Evolutionary conservation across 2,113 vertebrate species (phyloP), one percentile per base, ranked within the genome.

Genomic region (Sula dactylatra): DNA sequence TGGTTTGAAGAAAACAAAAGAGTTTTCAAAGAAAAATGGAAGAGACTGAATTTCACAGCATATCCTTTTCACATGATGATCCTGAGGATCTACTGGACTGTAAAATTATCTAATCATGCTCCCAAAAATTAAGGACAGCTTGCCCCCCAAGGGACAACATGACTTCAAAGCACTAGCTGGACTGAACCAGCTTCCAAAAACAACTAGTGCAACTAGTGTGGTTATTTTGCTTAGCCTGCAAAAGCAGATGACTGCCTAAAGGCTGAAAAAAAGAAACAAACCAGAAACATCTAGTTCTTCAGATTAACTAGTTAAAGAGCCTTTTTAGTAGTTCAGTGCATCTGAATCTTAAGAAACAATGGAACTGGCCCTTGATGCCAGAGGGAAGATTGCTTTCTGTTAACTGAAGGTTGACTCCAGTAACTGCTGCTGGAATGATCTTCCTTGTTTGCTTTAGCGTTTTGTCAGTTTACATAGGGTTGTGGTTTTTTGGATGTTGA

Each of bases 101-200:
- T 70, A 95, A 97, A 96, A 93, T 89, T 81, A 87, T 82, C 86
- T 85, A 82, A 56, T 64, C 52, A n/a, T 87, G 84, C 70, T 58
- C 87, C 81, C 77, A 95, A 77, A 93, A 95, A 85, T 91, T 87
- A 93, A 94, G 92, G 91, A 93, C 94, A 88, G 73, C 58, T 70
- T 84, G 58, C 19, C 66, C 89, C 64, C 16, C 49, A 85, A 77
- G 81, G 89, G 71, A 95, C 40, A 96, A 29, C 55, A 70, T 0
- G 10, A 89, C 70, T 95, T 92, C 82, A 89, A 96, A 94, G 42
- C 44, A 84, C 58, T 69, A 89, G 87, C 56, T 82, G 52, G 44
- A 82, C 36, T 49, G 65, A 91, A 84, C 18, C 45, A 94, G 65
- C 32, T 91, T 87, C 70, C 62, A 45, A 62, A 85, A 89, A 9